These are phyloP conservation scores for Chloebia gouldiae DNA, from an alignment of 2,113 vertebrate species.

Conservation along the genomic window DNA sequence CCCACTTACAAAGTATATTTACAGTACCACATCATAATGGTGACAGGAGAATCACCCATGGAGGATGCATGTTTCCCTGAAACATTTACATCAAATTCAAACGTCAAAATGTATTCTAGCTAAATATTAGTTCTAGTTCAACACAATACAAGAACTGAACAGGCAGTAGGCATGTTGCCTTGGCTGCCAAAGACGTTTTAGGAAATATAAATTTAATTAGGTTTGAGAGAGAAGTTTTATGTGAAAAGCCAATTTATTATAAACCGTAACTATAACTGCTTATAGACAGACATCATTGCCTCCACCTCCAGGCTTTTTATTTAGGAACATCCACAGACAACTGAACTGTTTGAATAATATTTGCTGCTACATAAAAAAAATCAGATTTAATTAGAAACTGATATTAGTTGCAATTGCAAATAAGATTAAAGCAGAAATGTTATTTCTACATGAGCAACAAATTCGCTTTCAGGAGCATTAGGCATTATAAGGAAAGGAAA, in stretches of 20 bases:
- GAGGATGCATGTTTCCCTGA: slow-evolving; percentile 36
- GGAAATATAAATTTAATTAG: slow-evolving; percentile 22
- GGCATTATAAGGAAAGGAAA: background rate
- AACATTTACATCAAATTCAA: slow-evolving; percentile 66
- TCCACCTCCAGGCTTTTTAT: slow-evolving; percentile 15
- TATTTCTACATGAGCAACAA: background rate
- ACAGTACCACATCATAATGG: background rate
- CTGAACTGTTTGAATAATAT: background rate
- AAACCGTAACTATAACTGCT: slow-evolving; percentile 49
- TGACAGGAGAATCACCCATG: slow-evolving; percentile 13
- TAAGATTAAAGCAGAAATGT: background rate
- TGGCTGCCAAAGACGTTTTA: slow-evolving; percentile 2
- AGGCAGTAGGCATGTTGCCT: slow-evolving; percentile 51
- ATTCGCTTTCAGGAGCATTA: background rate
- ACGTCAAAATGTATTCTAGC: slow-evolving; percentile 65
- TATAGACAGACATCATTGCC: background rate
- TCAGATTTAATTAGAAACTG: background rate
- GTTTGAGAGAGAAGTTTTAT: slow-evolving; percentile 45
- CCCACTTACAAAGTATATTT: slow-evolving; percentile 43
- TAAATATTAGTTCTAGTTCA: slow-evolving; percentile 45
- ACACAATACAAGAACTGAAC: slow-evolving; percentile 45
- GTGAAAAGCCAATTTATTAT: slow-evolving; percentile 37
- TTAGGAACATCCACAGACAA: slow-evolving; percentile 25
- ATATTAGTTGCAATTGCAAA: background rate
- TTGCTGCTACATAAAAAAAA: slow-evolving; percentile 17